These are phyloP conservation scores for Polypedilum vanderplanki DNA, from an alignment of 1,140 invertebrate species.

Conservation along the genomic window DNA sequence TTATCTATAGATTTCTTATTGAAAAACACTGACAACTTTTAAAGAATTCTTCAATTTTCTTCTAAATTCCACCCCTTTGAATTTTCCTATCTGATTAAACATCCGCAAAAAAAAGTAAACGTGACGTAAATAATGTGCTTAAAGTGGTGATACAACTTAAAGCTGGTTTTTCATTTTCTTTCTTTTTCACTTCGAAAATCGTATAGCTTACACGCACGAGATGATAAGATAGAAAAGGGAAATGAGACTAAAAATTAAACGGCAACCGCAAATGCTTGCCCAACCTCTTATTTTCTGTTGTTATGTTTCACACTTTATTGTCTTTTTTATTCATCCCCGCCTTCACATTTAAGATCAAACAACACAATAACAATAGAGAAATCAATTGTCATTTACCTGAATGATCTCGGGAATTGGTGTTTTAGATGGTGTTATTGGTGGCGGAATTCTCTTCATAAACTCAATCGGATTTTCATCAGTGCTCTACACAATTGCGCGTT, in stretches of 20 bases:
- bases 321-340: neutral
- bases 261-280: neutral
- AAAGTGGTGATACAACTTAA: neutral
- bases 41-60: too few relatives aligned
- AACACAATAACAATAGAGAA: too few relatives aligned
- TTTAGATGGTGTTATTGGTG: neutral
- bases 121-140: conserved; percentile 13
- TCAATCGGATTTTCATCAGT: neutral
- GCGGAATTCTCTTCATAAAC: conserved; percentile 7
- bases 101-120: neutral
- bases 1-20: too few relatives aligned
- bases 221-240: neutral
- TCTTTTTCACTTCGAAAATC: neutral
- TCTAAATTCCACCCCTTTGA: too few relatives aligned
- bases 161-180: neutral
- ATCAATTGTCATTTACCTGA: neutral
- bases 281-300: neutral
- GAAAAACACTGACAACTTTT: too few relatives aligned
- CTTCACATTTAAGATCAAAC: neutral
- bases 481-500: neutral
- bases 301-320: neutral
- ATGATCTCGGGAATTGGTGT: neutral
- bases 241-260: neutral
- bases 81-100: too few relatives aligned
- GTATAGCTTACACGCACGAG: neutral